A percentile compares a stretch with the other conserved stretches of the same genome.
These are phyloP conservation scores for Pheosia tremula DNA, from an alignment of 2,888 invertebrate genomes.

Conservation along the genomic window DNA sequence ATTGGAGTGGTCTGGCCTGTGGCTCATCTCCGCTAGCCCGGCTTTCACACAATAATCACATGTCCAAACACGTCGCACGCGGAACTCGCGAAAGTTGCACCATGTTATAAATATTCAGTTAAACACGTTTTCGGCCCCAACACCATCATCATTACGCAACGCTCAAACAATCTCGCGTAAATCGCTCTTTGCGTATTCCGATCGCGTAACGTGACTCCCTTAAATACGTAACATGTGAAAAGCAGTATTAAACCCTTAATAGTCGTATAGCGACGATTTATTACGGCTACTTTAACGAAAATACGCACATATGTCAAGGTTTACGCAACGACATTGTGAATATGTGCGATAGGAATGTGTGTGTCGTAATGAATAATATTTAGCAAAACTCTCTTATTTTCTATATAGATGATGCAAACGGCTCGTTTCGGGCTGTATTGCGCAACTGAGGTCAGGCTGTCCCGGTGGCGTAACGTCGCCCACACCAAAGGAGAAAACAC, in stretches of 20 bases:
- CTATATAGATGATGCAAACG: slow-evolving; percentile 71
- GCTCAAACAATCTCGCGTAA: slow-evolving; percentile 32
- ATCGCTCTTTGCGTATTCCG: slow-evolving; percentile 29
- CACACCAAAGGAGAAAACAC: slow-evolving; percentile 63
- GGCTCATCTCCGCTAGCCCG: not conserved
- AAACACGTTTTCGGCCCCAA: slow-evolving; percentile 50
- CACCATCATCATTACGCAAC: slow-evolving; percentile 39
- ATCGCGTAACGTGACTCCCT: slow-evolving; percentile 10
- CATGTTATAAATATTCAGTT: slow-evolving; percentile 61
- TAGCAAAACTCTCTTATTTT: slow-evolving; percentile 75
- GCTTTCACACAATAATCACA: slow-evolving; percentile 43
- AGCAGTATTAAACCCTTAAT: slow-evolving; percentile 2
- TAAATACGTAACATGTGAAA: slow-evolving; percentile 17
- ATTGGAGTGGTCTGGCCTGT: not conserved
- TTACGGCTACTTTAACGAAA: slow-evolving; percentile 30
- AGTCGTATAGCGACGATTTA: slow-evolving; percentile 1
- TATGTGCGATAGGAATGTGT: slow-evolving; percentile 54
- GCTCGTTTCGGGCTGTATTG: slow-evolving; percentile 68
- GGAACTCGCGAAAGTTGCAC: slow-evolving; percentile 62
- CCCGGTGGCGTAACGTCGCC: slow-evolving; percentile 66
- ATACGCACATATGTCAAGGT: slow-evolving; percentile 66
- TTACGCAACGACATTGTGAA: slow-evolving; percentile 68
- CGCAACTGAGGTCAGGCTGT: slow-evolving; percentile 75
- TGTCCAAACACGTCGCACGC: slow-evolving; percentile 50
- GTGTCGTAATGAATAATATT: slow-evolving; percentile 70